Conservation (phyloP, 2,113 vertebrate genomes). For the Phrynocephalus versicolor region DNA sequence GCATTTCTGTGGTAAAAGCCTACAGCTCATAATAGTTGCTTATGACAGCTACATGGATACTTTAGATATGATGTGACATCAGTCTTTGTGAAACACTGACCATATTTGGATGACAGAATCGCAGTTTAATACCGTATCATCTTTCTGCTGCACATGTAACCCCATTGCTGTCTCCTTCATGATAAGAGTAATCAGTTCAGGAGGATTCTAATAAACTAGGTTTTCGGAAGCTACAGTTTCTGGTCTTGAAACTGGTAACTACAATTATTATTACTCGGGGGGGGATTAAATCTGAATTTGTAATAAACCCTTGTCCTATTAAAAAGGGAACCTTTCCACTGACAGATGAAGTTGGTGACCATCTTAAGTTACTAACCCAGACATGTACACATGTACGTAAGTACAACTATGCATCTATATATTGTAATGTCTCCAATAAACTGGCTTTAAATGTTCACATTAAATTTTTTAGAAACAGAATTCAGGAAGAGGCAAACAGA, state of each 20-base stretch:
- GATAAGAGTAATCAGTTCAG: not conserved
- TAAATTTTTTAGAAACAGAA: not conserved
- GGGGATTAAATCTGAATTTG: no score
- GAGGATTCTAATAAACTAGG: not conserved
- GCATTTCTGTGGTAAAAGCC: not conserved
- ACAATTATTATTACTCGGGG: not conserved
- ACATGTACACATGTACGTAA: not conserved
- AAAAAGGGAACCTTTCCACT: not conserved
- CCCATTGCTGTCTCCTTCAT: not conserved
- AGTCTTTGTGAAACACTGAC: not conserved
- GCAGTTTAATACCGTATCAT: not conserved
- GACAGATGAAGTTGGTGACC: not conserved
- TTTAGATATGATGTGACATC: not conserved
- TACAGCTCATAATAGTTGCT: not conserved
- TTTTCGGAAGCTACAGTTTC: not conserved
- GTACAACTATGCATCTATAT: constrained; percentile 5
- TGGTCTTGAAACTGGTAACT: not conserved
- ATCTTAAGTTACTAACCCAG: not conserved
- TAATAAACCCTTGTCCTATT: not conserved
- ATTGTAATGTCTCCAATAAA: not conserved
- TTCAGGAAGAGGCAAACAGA: not conserved
- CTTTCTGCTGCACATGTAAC: not conserved
- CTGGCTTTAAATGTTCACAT: not conserved
- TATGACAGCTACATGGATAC: not conserved
- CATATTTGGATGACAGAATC: not conserved